Base-by-base conservation (phyloP, 2,113 vertebrate species). In the Riparia riparia region DNA sequence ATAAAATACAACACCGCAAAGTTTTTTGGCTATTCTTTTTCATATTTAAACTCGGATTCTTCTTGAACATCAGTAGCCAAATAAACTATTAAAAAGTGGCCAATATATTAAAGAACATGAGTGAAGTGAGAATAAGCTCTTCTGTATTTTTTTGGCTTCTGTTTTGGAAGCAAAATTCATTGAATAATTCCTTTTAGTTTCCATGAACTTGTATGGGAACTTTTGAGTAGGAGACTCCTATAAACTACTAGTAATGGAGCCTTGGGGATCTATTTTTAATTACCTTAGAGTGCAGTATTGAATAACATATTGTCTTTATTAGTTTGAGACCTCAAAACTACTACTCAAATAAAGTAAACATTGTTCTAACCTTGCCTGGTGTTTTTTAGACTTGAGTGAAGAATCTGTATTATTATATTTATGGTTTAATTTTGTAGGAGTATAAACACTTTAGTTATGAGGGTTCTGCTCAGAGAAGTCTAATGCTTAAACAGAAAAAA, bases 231-330 rank as follows among this genome's bases (percentile, higher is more conserved):
- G 78, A 93, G 70, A 63, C 6, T 82, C 42, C 31, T 56, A 41
- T 95, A 92, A 86, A 90, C 42, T 69, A 34, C 39, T 26, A 42
- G 34, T 77, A 89, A 83, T 81, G 24, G 64, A 92, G 56, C 88
- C 88, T 86, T 83, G 54, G 88, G 94, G 79, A 92, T 90, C 95
- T 84, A 71, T 94, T 89, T 96, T 91, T 91, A 72, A 89, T 97
- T 95, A 86, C 84, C 73, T 86, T 76, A 56, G 92, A 93, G 82
- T 87, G 65, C 57, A 64, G n/a, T 91, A 90, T 72, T 93, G 58
- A 95, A 85, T 90, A 84, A 78, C 37, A n/a, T 53, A 73, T 64
- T 81, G 57, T 82, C 65, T 96, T 96, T 89, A 94, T 89, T 93
- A 74, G 83, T 89, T 93, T 78, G 95, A 92, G 57, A 63, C 82